phyloP scores from a whole-genome alignment of 2,888 invertebrate genomes.

The Malthinus flaveolus region DNA sequence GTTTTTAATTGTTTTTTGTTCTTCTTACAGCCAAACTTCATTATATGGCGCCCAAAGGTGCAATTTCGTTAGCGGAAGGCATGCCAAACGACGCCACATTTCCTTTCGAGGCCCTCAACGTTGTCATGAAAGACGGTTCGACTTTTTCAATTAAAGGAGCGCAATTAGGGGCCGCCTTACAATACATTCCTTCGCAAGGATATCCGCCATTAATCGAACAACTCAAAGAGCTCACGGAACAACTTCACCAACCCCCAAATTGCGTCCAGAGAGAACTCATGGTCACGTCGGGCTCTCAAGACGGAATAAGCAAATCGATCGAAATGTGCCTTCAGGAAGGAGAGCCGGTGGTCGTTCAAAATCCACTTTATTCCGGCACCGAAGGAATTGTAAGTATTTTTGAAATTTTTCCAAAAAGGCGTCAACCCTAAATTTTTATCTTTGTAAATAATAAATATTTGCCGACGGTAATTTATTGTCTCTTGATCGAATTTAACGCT shows the following conservation, averaged over 20 bases:
- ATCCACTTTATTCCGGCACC: conserved; percentile 73
- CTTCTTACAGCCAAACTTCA: conserved; percentile 56
- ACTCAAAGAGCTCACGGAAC: conserved; percentile 65
- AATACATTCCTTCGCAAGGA: conserved; percentile 77
- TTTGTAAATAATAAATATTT: too few relatives aligned
- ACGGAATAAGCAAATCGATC: conserved; percentile 74
- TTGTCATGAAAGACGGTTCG: conserved; percentile 62
- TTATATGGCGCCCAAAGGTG: conserved; percentile 55
- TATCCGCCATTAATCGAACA: conserved; percentile 62
- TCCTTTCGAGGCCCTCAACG: conserved; percentile 66
- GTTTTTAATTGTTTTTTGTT: conserved; percentile 6
- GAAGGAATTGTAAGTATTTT: conserved; percentile 64
- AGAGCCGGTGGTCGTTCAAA: conserved; percentile 71
- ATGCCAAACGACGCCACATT: conserved; percentile 75
- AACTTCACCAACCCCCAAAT: conserved; percentile 68
- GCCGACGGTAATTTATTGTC: too few relatives aligned
- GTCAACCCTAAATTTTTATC: not conserved
- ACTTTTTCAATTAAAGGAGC: conserved; percentile 60
- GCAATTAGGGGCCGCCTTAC: conserved; percentile 67
- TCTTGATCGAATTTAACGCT: not conserved
- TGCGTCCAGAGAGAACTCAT: conserved; percentile 65
- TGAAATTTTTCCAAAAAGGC: not conserved
- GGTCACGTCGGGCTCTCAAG: conserved; percentile 76
- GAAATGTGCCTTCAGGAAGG: conserved; percentile 72
- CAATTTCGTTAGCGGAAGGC: conserved; percentile 70